Evolutionary conservation across 2,113 vertebrate species (phyloP).

Genomic region (Entomyzon cyanotis): DNA sequence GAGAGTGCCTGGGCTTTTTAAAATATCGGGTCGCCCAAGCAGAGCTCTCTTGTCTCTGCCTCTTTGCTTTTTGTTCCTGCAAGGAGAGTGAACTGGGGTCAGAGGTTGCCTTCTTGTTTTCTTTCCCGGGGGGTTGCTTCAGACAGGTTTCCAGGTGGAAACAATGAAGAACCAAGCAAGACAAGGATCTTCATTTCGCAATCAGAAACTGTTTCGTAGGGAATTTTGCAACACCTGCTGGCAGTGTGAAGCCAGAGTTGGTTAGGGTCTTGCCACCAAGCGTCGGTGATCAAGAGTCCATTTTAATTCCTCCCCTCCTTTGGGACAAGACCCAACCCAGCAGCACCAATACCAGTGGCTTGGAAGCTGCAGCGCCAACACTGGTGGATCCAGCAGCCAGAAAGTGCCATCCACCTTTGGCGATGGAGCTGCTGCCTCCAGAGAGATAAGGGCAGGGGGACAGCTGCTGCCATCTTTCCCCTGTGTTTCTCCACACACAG

Average conservation of each 20-base stretch:
- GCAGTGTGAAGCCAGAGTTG: fast-evolving
- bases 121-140: background rate
- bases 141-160: background rate
- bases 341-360: background rate
- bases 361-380: background rate
- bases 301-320: background rate
- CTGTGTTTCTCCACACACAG: fast-evolving
- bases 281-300: fast-evolving
- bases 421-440: background rate
- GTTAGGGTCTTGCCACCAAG: fast-evolving
- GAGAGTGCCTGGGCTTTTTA: background rate
- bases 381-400: background rate
- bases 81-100: fast-evolving
- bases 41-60: background rate
- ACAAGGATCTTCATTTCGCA: background rate
- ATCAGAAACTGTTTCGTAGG: background rate
- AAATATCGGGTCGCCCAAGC: fast-evolving
- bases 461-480: background rate
- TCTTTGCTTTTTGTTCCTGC: background rate
- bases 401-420: background rate
- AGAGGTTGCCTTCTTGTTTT: background rate
- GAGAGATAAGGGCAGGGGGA: fast-evolving
- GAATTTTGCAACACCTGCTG: background rate
- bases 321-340: background rate
- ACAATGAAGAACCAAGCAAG: background rate